A percentile compares a stretch with the other conserved stretches of the same genome.
phyloP scores from a whole-genome alignment of 2,113 vertebrate species.

The Seriola aureovittata region DNA sequence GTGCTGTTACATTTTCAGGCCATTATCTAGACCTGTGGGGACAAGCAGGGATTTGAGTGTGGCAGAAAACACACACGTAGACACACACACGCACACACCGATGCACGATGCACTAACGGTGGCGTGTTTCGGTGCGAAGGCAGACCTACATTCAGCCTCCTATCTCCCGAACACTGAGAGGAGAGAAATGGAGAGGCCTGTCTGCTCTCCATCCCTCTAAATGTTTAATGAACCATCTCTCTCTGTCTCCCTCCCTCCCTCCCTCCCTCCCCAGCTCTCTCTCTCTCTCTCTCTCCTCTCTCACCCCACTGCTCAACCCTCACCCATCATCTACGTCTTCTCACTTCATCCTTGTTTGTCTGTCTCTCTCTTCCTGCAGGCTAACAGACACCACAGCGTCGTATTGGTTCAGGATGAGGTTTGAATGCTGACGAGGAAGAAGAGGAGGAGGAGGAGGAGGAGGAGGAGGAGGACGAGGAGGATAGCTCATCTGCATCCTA shows the following conservation, averaged over 20 bases:
- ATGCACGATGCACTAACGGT: slow-evolving; percentile 8
- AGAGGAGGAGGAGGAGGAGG: neutral
- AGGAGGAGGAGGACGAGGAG: slow-evolving; percentile 11
- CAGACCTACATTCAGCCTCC: slow-evolving; percentile 57
- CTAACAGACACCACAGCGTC: slow-evolving; percentile 36
- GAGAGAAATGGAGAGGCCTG: slow-evolving; percentile 65
- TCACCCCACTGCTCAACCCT: slow-evolving; percentile 16
- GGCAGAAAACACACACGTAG: slow-evolving; percentile 12
- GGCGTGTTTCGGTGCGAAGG: slow-evolving; percentile 46
- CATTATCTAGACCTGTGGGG: slow-evolving; percentile 69
- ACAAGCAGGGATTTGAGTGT: slow-evolving; percentile 34
- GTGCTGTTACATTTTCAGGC: slow-evolving; percentile 69
- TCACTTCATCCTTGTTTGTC: slow-evolving; percentile 65
- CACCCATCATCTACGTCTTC: slow-evolving; percentile 59
- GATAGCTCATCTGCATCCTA: slow-evolving; percentile 50
- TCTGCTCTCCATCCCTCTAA: slow-evolving; percentile 75
- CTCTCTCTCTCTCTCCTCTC: neutral
- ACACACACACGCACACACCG: slow-evolving; percentile 6
- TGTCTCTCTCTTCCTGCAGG: slow-evolving; percentile 48
- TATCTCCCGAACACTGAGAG: slow-evolving; percentile 58
- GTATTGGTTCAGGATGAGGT: slow-evolving; percentile 49
- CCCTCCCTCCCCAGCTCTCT: neutral
- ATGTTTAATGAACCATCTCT: slow-evolving; percentile 76
- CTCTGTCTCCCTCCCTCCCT: slow-evolving; percentile 17
- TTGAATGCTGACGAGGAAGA: slow-evolving; percentile 59